A percentile compares a stretch with the other conserved stretches of the same genome.
Evolutionary conservation across 2,113 vertebrate species (phyloP).

Genomic region (Odocoileus virginianus): DNA sequence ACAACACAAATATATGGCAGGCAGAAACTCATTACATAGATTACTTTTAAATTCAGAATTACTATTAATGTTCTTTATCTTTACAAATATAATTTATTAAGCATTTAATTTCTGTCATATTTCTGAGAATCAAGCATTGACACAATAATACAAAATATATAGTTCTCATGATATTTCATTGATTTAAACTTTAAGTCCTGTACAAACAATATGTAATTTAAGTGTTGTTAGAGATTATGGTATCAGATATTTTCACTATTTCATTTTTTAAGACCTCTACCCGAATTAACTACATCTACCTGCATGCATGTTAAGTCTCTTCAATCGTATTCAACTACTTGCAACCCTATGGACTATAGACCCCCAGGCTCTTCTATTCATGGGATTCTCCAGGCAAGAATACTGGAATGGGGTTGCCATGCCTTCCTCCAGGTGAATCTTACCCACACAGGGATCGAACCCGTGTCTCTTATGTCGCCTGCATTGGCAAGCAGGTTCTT

Average conservation of each 20-base stretch:
- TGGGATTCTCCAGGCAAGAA: neutral
- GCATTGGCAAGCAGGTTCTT: neutral
- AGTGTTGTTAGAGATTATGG: neutral
- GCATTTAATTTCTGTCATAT: neutral
- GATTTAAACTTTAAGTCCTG: neutral
- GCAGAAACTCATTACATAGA: neutral
- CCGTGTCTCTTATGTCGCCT: neutral
- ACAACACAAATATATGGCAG: neutral
- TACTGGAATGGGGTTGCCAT: neutral
- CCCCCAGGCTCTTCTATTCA: neutral
- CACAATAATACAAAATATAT: neutral
- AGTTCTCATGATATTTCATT: neutral
- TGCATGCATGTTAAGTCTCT: neutral
- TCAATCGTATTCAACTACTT: neutral
- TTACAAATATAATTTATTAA: neutral
- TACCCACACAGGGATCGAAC: neutral
- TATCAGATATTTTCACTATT: neutral
- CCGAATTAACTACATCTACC: neutral
- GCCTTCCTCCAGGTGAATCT: neutral
- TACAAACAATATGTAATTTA: neutral
- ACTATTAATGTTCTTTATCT: neutral
- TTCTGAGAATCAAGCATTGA: neutral
- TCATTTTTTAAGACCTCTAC: neutral
- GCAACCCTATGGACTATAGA: neutral
- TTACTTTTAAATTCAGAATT: neutral